phyloP scores from a whole-genome alignment of 2,888 invertebrate species.

The Trichopoda pennipes region DNA sequence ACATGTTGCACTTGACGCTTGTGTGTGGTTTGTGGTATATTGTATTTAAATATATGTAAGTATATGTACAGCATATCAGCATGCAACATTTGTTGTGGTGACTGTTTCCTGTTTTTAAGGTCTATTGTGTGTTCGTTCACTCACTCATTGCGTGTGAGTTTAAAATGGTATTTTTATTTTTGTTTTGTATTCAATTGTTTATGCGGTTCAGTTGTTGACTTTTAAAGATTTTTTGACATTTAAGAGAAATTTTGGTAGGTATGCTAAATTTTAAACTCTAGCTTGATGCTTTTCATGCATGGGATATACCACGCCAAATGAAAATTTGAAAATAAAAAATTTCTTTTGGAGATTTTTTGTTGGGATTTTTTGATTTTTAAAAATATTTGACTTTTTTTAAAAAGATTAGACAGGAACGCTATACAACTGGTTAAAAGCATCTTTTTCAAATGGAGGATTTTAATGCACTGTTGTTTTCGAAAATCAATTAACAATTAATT shows the following conservation, averaged over 20 bases:
- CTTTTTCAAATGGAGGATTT: too few species aligned
- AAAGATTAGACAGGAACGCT: too few species aligned
- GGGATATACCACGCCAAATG: too few species aligned
- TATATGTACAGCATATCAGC: constrained; percentile 14
- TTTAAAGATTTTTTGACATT: constrained; percentile 50
- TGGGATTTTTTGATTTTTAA: too few species aligned
- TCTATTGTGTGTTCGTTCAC: constrained; percentile 26
- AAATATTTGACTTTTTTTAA: too few species aligned
- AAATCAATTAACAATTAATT: too few species aligned
- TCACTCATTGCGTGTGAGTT: constrained; percentile 40
- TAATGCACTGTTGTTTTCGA: too few species aligned
- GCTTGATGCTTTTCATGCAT: too few species aligned
- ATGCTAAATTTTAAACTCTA: not conserved
- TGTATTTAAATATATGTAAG: not conserved
- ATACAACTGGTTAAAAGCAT: too few species aligned
- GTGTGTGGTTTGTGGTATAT: not conserved
- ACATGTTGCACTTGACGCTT: constrained; percentile 42
- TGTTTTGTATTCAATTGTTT: constrained; percentile 6
- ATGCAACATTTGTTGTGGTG: constrained; percentile 51
- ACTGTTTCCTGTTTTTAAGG: constrained; percentile 52
- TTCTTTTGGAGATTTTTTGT: too few species aligned
- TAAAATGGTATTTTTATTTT: not conserved
- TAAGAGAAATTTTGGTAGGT: not conserved
- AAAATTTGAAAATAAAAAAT: too few species aligned
- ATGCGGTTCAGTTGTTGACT: constrained; percentile 49